Percentiles rank a stretch among this genome's conserved stretches.
Conservation (phyloP, 2,888 invertebrate species). For the Standfussiana lucernea region DNA sequence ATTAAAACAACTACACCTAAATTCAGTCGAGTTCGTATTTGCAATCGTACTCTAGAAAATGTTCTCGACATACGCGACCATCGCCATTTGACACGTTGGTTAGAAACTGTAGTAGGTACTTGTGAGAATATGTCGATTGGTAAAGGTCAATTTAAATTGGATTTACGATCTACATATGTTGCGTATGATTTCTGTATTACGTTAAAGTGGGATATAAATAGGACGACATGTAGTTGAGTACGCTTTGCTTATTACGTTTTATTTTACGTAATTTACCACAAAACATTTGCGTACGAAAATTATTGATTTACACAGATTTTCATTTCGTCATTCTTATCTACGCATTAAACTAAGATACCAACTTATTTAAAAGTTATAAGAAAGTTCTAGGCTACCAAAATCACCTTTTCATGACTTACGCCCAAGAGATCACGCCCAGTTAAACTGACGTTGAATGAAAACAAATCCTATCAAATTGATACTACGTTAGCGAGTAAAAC, state of each 20-base stretch:
- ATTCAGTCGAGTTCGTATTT: conserved; percentile 78
- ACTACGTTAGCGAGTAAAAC: conserved; percentile 1
- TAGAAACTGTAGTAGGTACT: conserved; percentile 25
- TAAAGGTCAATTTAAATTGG: conserved; percentile 54
- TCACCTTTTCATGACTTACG: not conserved
- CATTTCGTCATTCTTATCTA: not conserved
- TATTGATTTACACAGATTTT: not conserved
- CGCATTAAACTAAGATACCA: not conserved
- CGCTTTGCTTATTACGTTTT: conserved; percentile 30
- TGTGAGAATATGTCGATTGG: conserved; percentile 27
- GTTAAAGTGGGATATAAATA: conserved; percentile 50
- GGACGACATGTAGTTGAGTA: conserved; percentile 17
- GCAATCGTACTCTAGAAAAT: conserved; percentile 74
- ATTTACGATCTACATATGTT: conserved; percentile 11
- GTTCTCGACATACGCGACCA: conserved; percentile 69
- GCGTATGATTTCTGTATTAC: conserved; percentile 33
- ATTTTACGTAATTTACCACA: conserved; percentile 10
- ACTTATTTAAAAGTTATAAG: not conserved
- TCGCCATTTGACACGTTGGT: conserved; percentile 68
- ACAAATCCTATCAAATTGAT: conserved; percentile 23
- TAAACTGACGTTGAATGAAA: conserved; percentile 13
- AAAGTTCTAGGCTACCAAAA: not conserved
- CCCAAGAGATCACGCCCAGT: not conserved
- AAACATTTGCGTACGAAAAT: not conserved
- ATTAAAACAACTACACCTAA: conserved; percentile 85